Percentiles rank a stretch among this genome's conserved stretches.
phyloP scores from a whole-genome alignment of 92 coral and sea anemone species.

The Plumapathes pennacea region DNA sequence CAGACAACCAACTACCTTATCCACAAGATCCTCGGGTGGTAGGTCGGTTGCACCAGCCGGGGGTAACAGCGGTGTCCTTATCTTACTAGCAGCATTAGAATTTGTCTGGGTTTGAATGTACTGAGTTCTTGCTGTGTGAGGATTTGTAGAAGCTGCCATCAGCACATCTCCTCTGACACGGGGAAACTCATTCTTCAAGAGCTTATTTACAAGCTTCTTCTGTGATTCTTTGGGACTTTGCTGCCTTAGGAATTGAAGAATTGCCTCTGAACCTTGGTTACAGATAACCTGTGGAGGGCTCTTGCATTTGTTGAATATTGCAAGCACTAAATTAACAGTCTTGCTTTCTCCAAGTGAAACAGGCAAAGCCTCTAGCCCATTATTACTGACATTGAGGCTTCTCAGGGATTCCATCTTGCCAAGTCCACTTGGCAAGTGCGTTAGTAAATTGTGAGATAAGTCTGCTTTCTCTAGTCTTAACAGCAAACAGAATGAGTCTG shows the following conservation, averaged over 20 bases:
- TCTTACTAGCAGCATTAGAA: conserved; percentile 73
- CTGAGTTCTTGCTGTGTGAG: conserved; percentile 91
- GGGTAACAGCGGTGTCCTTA: conserved; percentile 87
- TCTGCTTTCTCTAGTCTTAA: conserved; percentile 79
- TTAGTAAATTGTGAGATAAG: conserved; percentile 79
- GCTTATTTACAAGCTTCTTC: conserved; percentile 13
- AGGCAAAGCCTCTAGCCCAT: conserved; percentile 77
- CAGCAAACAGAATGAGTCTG: conserved; percentile 73
- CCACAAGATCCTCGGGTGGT: conserved; percentile 94
- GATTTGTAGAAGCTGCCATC: conserved; percentile 77
- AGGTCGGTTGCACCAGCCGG: conserved; percentile 74
- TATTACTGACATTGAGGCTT: conserved; percentile 80
- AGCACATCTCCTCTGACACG: conserved; percentile 86
- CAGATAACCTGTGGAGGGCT: conserved; percentile 91
- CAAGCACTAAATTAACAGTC: conserved; percentile 65
- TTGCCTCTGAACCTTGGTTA: conserved; percentile 78
- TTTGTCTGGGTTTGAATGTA: conserved; percentile 89
- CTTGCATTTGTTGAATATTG: conserved; percentile 78
- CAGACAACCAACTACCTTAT: conserved; percentile 88
- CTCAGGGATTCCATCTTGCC: conserved; percentile 72
- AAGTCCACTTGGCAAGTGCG: conserved; percentile 64
- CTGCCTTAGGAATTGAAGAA: conserved; percentile 62
- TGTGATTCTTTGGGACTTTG: conserved; percentile 53
- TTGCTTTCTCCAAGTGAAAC: conserved; percentile 66
- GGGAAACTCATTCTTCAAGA: conserved; percentile 77